Evolutionary conservation across 2,888 invertebrate species (phyloP).

Genomic region (Drosophila cognata): DNA sequence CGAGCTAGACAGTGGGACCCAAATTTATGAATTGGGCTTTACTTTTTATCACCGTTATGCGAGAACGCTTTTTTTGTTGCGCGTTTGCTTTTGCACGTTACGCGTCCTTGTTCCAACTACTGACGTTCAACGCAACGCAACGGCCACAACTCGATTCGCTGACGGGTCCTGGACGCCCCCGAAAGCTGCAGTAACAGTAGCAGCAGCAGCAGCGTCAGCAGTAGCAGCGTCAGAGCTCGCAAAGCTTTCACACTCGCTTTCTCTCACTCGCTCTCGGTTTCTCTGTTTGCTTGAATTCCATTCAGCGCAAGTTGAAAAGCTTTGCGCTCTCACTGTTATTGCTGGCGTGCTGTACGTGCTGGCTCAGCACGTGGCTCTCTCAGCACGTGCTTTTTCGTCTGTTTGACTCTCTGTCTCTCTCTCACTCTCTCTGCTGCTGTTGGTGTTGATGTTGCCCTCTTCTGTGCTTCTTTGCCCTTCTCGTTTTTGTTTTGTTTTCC

Average conservation of each 20-base stretch:
- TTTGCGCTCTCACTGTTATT: constrained; percentile 31
- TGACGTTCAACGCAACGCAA: constrained; percentile 68
- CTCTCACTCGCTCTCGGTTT: constrained; percentile 9
- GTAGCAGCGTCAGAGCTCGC: constrained; percentile 14
- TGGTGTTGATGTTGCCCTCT: constrained; percentile 23
- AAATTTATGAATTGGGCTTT: constrained; percentile 40
- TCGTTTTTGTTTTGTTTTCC: constrained; percentile 75
- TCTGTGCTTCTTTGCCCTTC: constrained; percentile 25
- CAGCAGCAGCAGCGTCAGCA: constrained; percentile 14
- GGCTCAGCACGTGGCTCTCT: constrained; percentile 30
- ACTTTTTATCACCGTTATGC: constrained; percentile 37
- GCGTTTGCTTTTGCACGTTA: constrained; percentile 78
- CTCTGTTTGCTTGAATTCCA: constrained; percentile 45
- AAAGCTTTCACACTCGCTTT: constrained; percentile 52
- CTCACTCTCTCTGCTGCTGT: constrained; percentile 28
- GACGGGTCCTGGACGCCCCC: constrained; percentile 83
- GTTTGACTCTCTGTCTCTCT: constrained; percentile 28
- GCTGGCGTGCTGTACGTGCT: constrained; percentile 5
- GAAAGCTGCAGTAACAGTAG: constrained; percentile 47
- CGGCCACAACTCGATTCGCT: constrained; percentile 69
- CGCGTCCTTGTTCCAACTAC: constrained; percentile 85
- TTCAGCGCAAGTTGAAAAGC: constrained; percentile 64
- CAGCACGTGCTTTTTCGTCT: constrained; percentile 23
- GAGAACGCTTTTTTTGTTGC: constrained; percentile 37
- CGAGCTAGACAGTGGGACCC: constrained; percentile 17